Base-by-base conservation (phyloP, 2,888 invertebrate species). In the Trichogramma dendrolimi region DNA sequence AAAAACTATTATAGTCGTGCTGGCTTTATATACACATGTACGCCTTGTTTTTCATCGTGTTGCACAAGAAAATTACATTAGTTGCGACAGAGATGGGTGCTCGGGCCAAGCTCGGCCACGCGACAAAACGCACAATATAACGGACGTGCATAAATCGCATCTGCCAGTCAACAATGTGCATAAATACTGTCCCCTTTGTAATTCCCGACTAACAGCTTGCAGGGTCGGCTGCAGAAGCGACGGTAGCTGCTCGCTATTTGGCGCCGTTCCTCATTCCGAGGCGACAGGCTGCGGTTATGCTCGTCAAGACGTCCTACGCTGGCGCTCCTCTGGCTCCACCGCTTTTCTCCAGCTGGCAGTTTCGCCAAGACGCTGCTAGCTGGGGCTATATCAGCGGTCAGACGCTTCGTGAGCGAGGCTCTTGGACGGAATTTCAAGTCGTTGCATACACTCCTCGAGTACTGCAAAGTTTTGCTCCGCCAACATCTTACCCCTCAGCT, bases 91-190 rank as follows among this genome's bases (percentile, higher is more conserved):
- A 14, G 48, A n/a, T 5, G 48, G 27, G 11, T 6, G 6, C 11
- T 11, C 5, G 48, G 6, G 11, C 6, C 5, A 6, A 14, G 11
- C 4, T 48, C 7, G 5, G 71, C 70, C 71, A 72, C 71, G 74
- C 73, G 75, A 75, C 75, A 75, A 72, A 72, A 75, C 76, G 75
- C 77, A 77, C 77, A 78, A 78, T 76, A 76, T 74, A 77, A 78
- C 77, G 78, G 78, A 79, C 77, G 77, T 73, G 73, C 77, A 78
- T 79, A 79, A 79, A 78, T 78, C 75, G 27, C 73, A 76, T 68
- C 72, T 78, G 78, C 73, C 78, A 78, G 76, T 78, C 79, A 78
- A 78, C 78, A 78, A 78, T 79, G 78, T 76, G 76, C 78, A 79
- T 79, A 78, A 79, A 79, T 79, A 78, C 77, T 75, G 72, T 71